A percentile compares a stretch with the other conserved stretches of the same genome.
phyloP scores from a whole-genome alignment of 2,888 invertebrate genomes.

The Peribatodes rhomboidaria region DNA sequence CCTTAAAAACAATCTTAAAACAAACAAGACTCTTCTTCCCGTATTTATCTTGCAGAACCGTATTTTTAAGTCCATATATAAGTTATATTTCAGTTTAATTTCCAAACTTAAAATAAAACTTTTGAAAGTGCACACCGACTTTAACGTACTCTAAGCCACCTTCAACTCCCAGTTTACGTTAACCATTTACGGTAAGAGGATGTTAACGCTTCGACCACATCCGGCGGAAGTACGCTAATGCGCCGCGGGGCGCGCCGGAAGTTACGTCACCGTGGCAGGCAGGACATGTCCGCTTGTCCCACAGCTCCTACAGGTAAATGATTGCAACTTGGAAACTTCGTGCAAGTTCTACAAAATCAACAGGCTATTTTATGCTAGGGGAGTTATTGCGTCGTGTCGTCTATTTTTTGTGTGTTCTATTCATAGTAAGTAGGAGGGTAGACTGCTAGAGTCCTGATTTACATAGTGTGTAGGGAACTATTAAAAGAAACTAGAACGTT shows the following conservation, averaged over 20 bases:
- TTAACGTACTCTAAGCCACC: constrained; percentile 2
- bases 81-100: neutral
- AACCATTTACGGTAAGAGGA: constrained; percentile 25
- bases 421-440: constrained; percentile 8
- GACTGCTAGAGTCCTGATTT: constrained; percentile 16
- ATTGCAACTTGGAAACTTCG: neutral
- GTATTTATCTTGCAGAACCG: neutral
- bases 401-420: neutral
- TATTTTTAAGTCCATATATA: neutral
- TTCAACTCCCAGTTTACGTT: neutral
- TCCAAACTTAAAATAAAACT: neutral
- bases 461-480: neutral
- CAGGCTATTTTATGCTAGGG: constrained; percentile 3
- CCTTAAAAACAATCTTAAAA: no score
- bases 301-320: neutral
- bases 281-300: constrained; percentile 6
- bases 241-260: constrained; percentile 35
- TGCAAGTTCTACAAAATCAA: constrained; percentile 4
- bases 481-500: neutral
- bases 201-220: constrained; percentile 33
- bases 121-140: neutral
- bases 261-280: constrained; percentile 30
- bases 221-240: constrained; percentile 45
- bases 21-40: no score
- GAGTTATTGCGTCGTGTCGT: neutral